Conservation (phyloP, 2,113 vertebrate genomes). For the Lethenteron camtschaticum region DNA sequence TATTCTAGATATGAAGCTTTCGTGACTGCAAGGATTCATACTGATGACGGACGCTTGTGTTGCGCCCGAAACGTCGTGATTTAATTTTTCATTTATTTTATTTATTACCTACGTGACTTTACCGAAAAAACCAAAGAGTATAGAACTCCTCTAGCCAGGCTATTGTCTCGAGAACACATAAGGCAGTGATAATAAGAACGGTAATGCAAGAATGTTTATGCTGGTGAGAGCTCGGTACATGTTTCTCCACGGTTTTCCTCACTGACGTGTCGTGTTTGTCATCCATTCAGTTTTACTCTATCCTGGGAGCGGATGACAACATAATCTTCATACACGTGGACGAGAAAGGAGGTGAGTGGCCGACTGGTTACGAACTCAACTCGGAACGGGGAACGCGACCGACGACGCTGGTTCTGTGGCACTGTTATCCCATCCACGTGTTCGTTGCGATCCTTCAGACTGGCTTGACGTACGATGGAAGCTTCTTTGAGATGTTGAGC, state of each 20-base stretch:
- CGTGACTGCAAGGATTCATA: neutral
- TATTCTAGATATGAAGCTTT: no score
- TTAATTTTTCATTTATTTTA: no score
- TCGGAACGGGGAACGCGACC: no score
- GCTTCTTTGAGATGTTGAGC: no score
- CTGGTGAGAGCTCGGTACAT: neutral
- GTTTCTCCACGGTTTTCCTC: neutral
- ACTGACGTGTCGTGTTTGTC: neutral
- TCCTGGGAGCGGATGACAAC: constrained; percentile 35
- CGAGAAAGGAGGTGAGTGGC: constrained; percentile 30
- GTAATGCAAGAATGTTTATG: neutral
- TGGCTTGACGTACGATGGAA: no score
- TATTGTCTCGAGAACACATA: neutral
- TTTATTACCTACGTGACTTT: no score
- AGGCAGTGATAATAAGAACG: neutral
- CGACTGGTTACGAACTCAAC: no score
- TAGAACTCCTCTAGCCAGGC: neutral
- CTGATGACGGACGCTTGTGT: neutral
- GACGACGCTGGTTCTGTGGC: no score
- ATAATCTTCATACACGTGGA: constrained; percentile 50
- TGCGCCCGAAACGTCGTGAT: neutral
- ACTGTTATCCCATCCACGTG: no score
- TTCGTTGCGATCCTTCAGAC: no score
- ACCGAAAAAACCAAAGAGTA: neutral
- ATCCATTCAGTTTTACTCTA: constrained; percentile 34